A percentile compares a stretch with the other conserved stretches of the same genome.
Evolutionary conservation across 2,113 vertebrate genomes (phyloP).

Genomic region (Stegostoma tigrinum): DNA sequence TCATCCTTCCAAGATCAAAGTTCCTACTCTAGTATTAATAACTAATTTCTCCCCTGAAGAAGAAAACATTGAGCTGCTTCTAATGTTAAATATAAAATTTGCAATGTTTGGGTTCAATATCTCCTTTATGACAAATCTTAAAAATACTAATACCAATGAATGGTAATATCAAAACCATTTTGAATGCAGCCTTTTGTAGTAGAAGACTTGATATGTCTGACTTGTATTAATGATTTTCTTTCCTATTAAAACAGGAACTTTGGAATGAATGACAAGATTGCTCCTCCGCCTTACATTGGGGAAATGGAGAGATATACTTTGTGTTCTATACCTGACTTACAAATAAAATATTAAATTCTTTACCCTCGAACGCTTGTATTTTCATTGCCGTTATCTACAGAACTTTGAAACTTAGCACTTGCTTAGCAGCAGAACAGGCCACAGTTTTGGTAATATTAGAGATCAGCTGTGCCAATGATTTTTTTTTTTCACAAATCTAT

Average conservation of each 20-base stretch:
- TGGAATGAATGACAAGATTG: background rate
- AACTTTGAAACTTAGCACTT: background rate
- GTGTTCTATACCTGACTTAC: background rate
- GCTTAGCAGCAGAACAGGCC: background rate
- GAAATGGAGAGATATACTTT: background rate
- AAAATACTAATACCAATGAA: too few relatives aligned
- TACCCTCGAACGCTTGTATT: background rate
- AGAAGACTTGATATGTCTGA: background rate
- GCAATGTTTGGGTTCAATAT: background rate
- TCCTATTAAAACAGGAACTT: background rate
- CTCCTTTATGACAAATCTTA: background rate
- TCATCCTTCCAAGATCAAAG: background rate
- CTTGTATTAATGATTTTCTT: background rate
- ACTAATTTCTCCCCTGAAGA: background rate
- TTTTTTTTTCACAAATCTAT: background rate
- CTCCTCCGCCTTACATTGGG: background rate
- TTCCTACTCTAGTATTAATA: background rate
- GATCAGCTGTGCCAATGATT: background rate
- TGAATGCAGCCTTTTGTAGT: background rate
- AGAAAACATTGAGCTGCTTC: background rate
- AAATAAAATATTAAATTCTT: constrained; percentile 5
- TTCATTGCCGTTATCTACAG: background rate
- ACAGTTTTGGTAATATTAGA: background rate
- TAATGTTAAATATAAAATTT: background rate
- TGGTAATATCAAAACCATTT: background rate